Conservation (phyloP, 1,140 invertebrate genomes). For the Agrypnia vestita region DNA sequence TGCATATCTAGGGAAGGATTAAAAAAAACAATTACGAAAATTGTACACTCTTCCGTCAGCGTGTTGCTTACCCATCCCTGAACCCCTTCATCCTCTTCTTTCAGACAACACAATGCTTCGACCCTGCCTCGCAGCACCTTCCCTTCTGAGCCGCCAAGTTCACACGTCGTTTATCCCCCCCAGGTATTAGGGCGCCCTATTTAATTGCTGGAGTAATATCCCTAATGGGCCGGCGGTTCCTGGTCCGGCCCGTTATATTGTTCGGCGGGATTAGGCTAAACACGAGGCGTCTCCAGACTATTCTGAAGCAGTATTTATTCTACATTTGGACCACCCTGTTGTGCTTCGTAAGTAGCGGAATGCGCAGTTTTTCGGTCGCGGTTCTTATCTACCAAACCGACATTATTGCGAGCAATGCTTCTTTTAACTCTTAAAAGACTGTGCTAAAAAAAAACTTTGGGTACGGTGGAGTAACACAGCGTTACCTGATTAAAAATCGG, state of each 20-base stretch:
- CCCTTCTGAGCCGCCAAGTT: constrained; percentile 21
- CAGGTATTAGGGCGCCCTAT: constrained; percentile 51
- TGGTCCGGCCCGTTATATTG: constrained; percentile 50
- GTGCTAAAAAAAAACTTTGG: too few species aligned
- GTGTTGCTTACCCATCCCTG: too few species aligned
- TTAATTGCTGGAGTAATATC: constrained; percentile 57
- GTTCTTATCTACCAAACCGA: too few species aligned
- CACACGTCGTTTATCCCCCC: constrained; percentile 57
- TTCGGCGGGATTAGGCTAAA: constrained; percentile 53
- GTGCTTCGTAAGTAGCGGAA: neutral
- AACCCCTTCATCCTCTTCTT: neutral
- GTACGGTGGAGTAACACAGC: too few species aligned
- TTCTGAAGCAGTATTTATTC: constrained; percentile 13
- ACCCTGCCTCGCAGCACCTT: neutral
- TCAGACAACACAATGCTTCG: neutral
- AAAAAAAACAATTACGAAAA: too few species aligned
- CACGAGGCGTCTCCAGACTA: constrained; percentile 26
- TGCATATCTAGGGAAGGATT: too few species aligned
- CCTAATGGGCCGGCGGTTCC: constrained; percentile 47
- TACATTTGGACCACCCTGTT: neutral
- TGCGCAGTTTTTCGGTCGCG: neutral
- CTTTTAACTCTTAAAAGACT: too few species aligned
- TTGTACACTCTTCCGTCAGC: too few species aligned
- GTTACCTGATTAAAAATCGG: too few species aligned
- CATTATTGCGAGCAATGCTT: too few species aligned